Evolutionary conservation across 2,888 invertebrate genomes (phyloP).

Genomic region (Drosophila robusta): DNA sequence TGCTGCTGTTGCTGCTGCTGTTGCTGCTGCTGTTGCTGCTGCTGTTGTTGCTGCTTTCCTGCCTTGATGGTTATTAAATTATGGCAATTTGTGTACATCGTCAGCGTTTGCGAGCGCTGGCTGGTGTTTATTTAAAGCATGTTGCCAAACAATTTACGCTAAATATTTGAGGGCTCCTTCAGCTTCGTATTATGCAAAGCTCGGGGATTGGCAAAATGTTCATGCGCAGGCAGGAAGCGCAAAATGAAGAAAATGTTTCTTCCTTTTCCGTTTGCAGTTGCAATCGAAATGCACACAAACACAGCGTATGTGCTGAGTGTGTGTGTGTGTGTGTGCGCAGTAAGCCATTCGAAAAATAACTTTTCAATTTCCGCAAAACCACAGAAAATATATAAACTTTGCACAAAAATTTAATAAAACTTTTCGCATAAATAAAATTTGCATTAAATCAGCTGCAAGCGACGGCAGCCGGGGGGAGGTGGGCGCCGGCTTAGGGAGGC

Average conservation of each 20-base stretch:
- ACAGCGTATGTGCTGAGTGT: constrained; percentile 8
- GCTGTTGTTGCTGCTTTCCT: constrained; percentile 39
- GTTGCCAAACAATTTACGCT: constrained; percentile 75
- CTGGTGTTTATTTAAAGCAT: constrained; percentile 77
- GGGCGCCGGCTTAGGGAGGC: constrained; percentile 54
- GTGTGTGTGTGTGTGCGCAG: constrained; percentile 42
- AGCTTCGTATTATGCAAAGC: constrained; percentile 53
- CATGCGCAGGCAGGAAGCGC: constrained; percentile 62
- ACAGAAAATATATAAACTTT: constrained; percentile 82
- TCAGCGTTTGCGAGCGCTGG: constrained; percentile 30
- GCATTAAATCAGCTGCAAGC: constrained; percentile 82
- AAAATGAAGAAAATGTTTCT: constrained; percentile 76
- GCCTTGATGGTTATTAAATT: constrained; percentile 81
- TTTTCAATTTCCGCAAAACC: constrained; percentile 83
- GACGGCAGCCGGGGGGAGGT: constrained; percentile 39
- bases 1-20: constrained; percentile 34
- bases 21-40: constrained; percentile 34
- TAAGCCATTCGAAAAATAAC: constrained; percentile 80
- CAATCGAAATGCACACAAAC: constrained; percentile 55
- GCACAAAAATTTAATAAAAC: constrained; percentile 83
- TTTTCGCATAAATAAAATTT: constrained; percentile 84
- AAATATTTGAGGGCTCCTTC: constrained; percentile 59
- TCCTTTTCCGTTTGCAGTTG: constrained; percentile 73
- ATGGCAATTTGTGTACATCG: constrained; percentile 78
- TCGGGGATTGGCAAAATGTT: constrained; percentile 63